phyloP scores from a whole-genome alignment of 2,113 vertebrate genomes.

The Bufo bufo region DNA sequence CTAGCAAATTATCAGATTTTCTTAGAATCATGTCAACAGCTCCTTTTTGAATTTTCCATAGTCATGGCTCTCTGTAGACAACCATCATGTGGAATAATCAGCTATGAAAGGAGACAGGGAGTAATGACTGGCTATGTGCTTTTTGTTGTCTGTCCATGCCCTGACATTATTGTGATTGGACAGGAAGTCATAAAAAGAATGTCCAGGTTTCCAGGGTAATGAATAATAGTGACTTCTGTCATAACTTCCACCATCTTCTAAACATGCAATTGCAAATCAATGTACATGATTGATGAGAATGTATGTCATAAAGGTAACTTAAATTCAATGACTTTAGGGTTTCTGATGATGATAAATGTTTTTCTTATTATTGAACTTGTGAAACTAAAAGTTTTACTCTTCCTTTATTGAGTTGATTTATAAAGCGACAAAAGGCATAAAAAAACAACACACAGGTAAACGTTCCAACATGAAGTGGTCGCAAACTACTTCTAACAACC shows the following conservation, averaged over 20 bases:
- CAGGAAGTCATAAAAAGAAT: neutral
- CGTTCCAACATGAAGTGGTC: neutral
- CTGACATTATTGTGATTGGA: neutral
- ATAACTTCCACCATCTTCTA: neutral
- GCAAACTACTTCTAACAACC: neutral
- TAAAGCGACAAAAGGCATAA: neutral
- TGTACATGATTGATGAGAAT: constrained; percentile 35
- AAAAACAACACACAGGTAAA: constrained; percentile 7
- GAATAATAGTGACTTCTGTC: neutral
- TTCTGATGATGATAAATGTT: neutral
- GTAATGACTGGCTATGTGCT: neutral
- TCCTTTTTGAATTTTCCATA: neutral
- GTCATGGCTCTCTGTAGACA: neutral
- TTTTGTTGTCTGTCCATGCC: neutral
- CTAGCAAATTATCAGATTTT: neutral
- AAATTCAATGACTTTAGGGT: neutral
- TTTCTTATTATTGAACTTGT: neutral
- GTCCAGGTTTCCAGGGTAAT: neutral
- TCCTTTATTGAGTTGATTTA: neutral
- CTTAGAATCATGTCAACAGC: neutral
- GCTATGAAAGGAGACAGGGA: neutral
- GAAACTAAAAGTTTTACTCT: neutral
- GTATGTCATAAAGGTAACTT: constrained; percentile 22
- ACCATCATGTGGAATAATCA: neutral
- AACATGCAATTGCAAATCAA: constrained; percentile 46